Percentiles rank a stretch among this genome's conserved stretches.
These are phyloP conservation scores for Dallia pectoralis DNA, from an alignment of 2,797 vertebrate species.

Conservation along the genomic window DNA sequence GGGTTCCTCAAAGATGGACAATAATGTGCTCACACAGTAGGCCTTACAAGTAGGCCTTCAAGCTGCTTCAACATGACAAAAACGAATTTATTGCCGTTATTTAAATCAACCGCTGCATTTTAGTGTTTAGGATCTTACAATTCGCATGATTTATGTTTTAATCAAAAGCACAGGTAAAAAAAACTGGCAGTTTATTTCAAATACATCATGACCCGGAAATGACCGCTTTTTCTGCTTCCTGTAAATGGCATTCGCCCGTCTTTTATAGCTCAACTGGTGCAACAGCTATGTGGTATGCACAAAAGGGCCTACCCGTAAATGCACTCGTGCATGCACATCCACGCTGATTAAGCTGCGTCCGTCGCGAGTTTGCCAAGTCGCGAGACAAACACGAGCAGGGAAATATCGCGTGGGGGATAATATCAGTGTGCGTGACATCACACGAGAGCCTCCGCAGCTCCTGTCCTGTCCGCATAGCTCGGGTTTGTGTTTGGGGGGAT, in stretches of 20 bases:
- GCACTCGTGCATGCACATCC: not conserved
- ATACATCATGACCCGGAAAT: constrained; percentile 1
- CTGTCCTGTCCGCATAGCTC: constrained; percentile 43
- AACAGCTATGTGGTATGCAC: not conserved
- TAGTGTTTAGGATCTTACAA: not conserved
- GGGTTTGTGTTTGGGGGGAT: constrained; percentile 75
- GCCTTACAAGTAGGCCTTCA: not conserved
- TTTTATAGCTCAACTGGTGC: no score
- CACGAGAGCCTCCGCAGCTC: not conserved
- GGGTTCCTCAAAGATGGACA: not conserved
- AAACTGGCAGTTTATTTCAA: not conserved
- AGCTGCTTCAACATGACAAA: not conserved
- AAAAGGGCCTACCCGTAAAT: not conserved
- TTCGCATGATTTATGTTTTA: not conserved
- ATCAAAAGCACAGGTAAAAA: not conserved
- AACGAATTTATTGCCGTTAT: not conserved
- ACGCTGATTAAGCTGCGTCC: constrained; percentile 3
- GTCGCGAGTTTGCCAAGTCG: not conserved
- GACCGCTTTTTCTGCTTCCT: not conserved
- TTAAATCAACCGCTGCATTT: not conserved
- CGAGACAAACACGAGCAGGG: not conserved
- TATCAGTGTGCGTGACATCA: constrained; percentile 8
- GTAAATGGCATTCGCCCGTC: not conserved
- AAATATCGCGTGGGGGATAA: constrained; percentile 4
- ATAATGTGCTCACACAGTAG: not conserved